Evolutionary conservation across 2,797 vertebrate genomes (phyloP).

Genomic region (Austrolebias charrua): DNA sequence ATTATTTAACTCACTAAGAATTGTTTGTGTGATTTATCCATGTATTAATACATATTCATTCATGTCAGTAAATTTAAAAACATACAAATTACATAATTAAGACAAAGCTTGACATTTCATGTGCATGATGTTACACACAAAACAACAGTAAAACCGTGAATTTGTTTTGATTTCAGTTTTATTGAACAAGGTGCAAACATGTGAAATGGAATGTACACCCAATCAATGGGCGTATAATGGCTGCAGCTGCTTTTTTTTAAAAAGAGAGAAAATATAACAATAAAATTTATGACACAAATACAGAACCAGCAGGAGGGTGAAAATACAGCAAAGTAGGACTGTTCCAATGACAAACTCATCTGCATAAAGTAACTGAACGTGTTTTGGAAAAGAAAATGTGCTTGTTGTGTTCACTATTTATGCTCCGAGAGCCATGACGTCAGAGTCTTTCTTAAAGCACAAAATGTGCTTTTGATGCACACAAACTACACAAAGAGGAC

Average conservation of each 20-base stretch:
- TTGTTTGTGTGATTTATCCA: not conserved
- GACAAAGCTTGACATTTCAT: not conserved
- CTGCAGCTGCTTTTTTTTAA: not conserved
- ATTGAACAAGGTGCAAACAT: conserved; percentile 14
- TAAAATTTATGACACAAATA: not conserved
- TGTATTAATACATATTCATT: too few species aligned
- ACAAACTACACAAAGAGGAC: conserved; percentile 42
- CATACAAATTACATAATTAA: not conserved
- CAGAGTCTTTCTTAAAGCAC: conserved; percentile 27
- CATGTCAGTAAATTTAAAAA: not conserved
- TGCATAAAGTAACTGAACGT: conserved; percentile 12
- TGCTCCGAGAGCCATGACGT: conserved; percentile 5
- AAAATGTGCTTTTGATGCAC: conserved; percentile 37
- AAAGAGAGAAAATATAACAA: not conserved
- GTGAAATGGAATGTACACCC: not conserved
- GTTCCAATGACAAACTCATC: conserved; percentile 6
- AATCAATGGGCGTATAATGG: not conserved
- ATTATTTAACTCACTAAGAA: too few species aligned
- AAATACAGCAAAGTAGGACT: too few species aligned
- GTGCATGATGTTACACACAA: not conserved
- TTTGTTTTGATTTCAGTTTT: conserved; percentile 35
- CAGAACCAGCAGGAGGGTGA: too few species aligned
- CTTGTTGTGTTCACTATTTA: not conserved
- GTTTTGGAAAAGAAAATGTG: conserved; percentile 8
- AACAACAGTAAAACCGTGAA: conserved; percentile 1